Base-by-base conservation (phyloP, 2,797 vertebrate genomes). In the Cygnus olor region DNA sequence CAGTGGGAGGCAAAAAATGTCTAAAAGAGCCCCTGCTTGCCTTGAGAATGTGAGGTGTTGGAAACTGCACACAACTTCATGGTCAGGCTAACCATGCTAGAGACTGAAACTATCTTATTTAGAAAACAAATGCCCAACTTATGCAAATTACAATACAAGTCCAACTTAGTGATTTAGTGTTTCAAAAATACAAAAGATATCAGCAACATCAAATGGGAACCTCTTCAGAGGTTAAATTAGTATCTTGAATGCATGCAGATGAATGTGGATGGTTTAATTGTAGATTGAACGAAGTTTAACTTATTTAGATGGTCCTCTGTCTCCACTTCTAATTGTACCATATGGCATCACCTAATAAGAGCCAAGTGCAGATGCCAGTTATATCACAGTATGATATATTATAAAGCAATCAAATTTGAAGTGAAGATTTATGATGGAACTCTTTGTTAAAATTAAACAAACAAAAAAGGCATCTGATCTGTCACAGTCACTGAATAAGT, bases 341-440 rank as follows among this genome's bases (percentile, higher is more conserved):
- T 96, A 96, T 96, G 95, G 95, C 60, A 16, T 87, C 90, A 92
- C 72, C 76, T 89, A 88, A 40, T 88, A 90, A 65, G 76, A 93
- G 92, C 95, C 96, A 95, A 95, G 92, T 88, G 38, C 36, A 64
- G 88, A 89, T 95, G 95, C 78, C 88, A 95, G 91, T 94, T 94
- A 58, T 47, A 78, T 87, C 94, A 88, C 68, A 88, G 65, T 85
- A 54, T 94, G 94, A 96, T 94, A 78, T 94, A 94, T 94, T 95
- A 93, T 72, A 87, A 96, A 85, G 86, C 78, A 89, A 94, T 94
- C 86, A 90, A 61, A 80, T 89, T 53, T 94, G 95, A 96, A 94
- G 90, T 61, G 84, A 92, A 95, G 94, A 94, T 94, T 96, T 95
- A 96, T 95, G 90, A 85, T 74, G 38, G 84, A 91, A 61, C 80